A percentile compares a stretch with the other conserved stretches of the same genome.
phyloP scores from a whole-genome alignment of 1,140 invertebrate species.

The Triops cancriformis region DNA sequence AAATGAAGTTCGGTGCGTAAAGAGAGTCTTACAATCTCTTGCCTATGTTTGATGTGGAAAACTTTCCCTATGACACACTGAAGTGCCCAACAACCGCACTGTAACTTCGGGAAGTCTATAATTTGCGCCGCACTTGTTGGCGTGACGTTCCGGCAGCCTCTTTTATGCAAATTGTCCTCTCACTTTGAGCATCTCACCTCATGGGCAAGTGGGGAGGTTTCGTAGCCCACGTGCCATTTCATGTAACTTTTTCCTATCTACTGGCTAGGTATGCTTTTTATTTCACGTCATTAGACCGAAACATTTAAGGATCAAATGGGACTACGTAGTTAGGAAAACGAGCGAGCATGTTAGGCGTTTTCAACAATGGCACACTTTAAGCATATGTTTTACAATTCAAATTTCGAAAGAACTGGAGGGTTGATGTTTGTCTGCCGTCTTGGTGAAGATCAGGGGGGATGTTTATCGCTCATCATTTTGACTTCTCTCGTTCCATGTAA shows the following conservation, averaged over 20 bases:
- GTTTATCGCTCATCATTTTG: conserved; percentile 10
- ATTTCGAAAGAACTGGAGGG: background rate
- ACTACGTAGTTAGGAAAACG: background rate
- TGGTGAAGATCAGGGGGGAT: background rate
- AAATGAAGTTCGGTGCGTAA: background rate
- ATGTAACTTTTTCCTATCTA: background rate
- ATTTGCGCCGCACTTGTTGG: background rate
- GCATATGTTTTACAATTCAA: background rate
- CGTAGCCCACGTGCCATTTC: background rate
- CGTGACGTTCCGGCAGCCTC: background rate
- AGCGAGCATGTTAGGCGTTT: background rate
- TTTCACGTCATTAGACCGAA: background rate
- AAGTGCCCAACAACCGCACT: background rate
- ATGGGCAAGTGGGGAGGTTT: background rate
- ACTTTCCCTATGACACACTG: background rate
- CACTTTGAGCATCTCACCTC: background rate
- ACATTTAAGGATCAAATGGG: background rate
- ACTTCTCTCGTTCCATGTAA: conserved; percentile 2
- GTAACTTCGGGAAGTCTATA: background rate
- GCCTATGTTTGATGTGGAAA: background rate
- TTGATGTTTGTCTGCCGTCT: conserved; percentile 5
- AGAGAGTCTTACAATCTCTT: background rate
- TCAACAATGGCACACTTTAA: conserved; percentile 6
- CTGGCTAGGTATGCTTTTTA: background rate
- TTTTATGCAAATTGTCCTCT: background rate